Evolutionary conservation across 2,888 invertebrate genomes (phyloP).

Genomic region (Trichopria drosophilae): DNA sequence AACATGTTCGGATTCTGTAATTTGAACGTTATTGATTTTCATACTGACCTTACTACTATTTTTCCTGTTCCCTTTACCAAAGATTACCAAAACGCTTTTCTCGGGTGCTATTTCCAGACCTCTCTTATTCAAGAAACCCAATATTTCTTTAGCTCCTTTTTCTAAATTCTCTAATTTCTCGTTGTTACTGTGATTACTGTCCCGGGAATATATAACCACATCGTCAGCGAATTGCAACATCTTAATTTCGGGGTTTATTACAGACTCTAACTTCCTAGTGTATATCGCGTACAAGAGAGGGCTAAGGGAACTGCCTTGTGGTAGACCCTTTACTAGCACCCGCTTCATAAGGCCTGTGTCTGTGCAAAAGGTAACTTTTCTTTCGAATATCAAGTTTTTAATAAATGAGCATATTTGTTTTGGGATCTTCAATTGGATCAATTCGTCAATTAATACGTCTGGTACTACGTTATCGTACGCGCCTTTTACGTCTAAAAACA

Average conservation of each 20-base stretch:
- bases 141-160: not conserved
- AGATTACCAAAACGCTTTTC: constrained; percentile 22
- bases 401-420: constrained; percentile 19
- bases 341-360: too few relatives aligned
- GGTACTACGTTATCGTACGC: constrained; percentile 26
- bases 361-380: too few relatives aligned
- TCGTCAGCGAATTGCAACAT: too few relatives aligned
- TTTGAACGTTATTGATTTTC: not conserved
- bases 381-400: constrained; percentile 11
- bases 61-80: constrained; percentile 8
- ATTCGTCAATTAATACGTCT: constrained; percentile 19
- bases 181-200: not conserved
- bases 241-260: not conserved
- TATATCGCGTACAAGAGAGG: too few relatives aligned
- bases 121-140: not conserved
- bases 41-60: not conserved
- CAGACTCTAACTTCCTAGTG: constrained; percentile 11
- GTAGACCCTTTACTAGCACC: constrained; percentile 23
- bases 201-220: constrained; percentile 4
- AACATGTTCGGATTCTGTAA: constrained; percentile 2
- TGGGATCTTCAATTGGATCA: constrained; percentile 15
- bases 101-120: constrained; percentile 11
- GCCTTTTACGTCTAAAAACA: constrained; percentile 19
- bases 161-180: constrained; percentile 4
- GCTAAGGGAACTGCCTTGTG: constrained; percentile 21